phyloP scores from a whole-genome alignment of 2,113 vertebrate genomes.

The Labeo catla region DNA sequence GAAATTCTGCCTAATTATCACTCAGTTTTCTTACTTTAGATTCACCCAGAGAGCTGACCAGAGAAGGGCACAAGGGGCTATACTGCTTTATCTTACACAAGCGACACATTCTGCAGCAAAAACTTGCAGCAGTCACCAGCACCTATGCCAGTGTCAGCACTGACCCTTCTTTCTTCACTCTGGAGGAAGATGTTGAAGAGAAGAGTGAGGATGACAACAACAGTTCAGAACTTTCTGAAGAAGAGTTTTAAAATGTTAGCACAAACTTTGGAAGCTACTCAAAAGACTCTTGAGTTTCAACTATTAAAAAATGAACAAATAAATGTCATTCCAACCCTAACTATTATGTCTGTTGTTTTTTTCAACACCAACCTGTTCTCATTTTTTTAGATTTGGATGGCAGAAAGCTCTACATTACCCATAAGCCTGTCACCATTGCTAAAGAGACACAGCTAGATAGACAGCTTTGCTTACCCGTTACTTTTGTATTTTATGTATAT shows the following conservation, averaged over 20 bases:
- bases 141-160: background rate
- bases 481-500: background rate
- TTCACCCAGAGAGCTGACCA: background rate
- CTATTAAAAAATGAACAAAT: background rate
- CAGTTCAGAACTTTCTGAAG: slow-evolving; percentile 1
- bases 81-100: slow-evolving; percentile 5
- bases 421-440: background rate
- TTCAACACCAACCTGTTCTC: background rate
- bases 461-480: background rate
- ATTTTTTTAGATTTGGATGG: background rate
- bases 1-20: background rate
- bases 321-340: background rate
- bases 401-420: slow-evolving; percentile 1
- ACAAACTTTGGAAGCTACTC: background rate
- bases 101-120: background rate
- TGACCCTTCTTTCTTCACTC: background rate
- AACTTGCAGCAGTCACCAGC: background rate
- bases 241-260: background rate
- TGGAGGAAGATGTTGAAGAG: slow-evolving; percentile 3
- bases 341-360: slow-evolving; percentile 5
- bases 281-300: background rate
- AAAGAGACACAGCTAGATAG: background rate
- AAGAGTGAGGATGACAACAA: slow-evolving; percentile 3
- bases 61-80: background rate
- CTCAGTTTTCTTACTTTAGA: background rate